Percentiles rank a stretch among this genome's conserved stretches.
These are phyloP conservation scores for Drosophila anceps DNA, from an alignment of 2,888 invertebrate species.

Conservation along the genomic window DNA sequence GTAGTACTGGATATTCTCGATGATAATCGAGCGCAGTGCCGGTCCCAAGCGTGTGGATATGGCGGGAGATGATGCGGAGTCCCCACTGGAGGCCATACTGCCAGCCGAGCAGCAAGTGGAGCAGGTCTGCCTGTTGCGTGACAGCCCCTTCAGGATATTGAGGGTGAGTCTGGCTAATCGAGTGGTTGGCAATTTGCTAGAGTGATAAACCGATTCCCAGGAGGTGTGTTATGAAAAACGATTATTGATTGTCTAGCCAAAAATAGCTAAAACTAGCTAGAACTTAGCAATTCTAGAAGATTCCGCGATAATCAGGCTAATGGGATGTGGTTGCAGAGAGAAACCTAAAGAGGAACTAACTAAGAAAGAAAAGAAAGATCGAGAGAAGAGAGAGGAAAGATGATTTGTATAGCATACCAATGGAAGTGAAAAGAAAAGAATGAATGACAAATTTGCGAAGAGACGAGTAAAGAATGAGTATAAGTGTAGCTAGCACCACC, in stretches of 20 bases:
- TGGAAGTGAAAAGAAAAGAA: background rate
- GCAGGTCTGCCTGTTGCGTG: conserved; percentile 90
- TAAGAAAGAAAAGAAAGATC: background rate
- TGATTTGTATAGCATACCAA: background rate
- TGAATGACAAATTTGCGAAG: background rate
- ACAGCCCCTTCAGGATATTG: conserved; percentile 86
- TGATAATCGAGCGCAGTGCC: conserved; percentile 82
- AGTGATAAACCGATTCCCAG: conserved; percentile 37
- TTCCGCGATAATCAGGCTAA: conserved; percentile 8
- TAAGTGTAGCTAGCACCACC: background rate
- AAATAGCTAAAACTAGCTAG: conserved; percentile 4
- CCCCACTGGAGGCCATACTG: conserved; percentile 81
- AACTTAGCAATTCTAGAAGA: conserved; percentile 22
- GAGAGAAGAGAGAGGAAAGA: too few species aligned
- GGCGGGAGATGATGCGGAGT: conserved; percentile 77
- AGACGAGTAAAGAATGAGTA: background rate
- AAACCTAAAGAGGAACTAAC: background rate
- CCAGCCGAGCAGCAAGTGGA: conserved; percentile 80
- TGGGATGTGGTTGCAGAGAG: background rate
- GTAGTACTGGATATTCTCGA: conserved; percentile 84
- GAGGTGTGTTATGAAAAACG: conserved; percentile 33
- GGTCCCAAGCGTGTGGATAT: conserved; percentile 76
- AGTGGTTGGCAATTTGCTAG: conserved; percentile 53
- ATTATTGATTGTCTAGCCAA: conserved; percentile 34
- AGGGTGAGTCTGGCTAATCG: conserved; percentile 82